phyloP scores from a whole-genome alignment of 2,888 invertebrate genomes.

The Eupithecia exiguata region DNA sequence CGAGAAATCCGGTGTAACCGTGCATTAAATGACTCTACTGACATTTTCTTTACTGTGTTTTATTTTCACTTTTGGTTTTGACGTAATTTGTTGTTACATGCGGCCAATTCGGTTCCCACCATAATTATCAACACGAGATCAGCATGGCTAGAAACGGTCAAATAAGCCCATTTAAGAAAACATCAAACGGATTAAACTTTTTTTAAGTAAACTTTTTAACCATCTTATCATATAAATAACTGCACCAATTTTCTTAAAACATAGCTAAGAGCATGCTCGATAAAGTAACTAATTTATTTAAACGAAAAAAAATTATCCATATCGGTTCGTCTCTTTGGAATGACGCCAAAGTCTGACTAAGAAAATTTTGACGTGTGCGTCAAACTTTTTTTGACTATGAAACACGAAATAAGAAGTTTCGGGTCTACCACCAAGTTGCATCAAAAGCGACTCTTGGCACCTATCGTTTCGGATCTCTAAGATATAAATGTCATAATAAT shows the following conservation, averaged over 20 bases:
- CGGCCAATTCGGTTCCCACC: neutral
- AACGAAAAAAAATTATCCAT: neutral
- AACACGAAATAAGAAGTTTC: neutral
- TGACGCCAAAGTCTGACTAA: neutral
- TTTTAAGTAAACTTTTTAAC: too few relatives aligned
- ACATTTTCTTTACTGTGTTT: slow-evolving; percentile 49
- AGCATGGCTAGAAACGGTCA: neutral
- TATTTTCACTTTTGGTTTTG: slow-evolving; percentile 51
- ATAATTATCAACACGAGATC: neutral
- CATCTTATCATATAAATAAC: neutral
- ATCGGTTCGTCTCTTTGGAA: neutral
- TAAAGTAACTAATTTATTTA: too few relatives aligned
- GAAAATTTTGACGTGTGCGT: too few relatives aligned
- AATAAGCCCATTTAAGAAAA: too few relatives aligned
- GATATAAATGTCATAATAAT: neutral
- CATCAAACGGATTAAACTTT: too few relatives aligned
- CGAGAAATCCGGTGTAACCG: slow-evolving; percentile 65
- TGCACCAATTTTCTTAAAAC: neutral
- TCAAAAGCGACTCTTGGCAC: neutral
- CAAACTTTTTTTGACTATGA: neutral
- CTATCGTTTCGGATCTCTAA: neutral
- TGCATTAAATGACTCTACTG: slow-evolving; percentile 62
- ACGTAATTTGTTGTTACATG: slow-evolving; percentile 7
- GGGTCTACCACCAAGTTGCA: neutral
- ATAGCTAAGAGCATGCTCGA: too few relatives aligned